Base-by-base conservation (phyloP, 2,888 invertebrate genomes). In the Meloe dianella region DNA sequence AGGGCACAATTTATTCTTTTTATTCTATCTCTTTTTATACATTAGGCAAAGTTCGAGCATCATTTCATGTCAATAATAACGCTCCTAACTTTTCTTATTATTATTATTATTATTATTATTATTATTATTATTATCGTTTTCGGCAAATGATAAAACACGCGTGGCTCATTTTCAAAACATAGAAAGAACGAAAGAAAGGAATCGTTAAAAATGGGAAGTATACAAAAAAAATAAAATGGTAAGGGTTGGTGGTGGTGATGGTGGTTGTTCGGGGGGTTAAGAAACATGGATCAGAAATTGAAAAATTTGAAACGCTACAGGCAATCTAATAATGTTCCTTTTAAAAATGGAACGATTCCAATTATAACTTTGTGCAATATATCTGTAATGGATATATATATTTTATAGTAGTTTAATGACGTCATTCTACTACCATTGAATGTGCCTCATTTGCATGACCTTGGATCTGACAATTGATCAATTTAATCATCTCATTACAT, bases 31-130 rank as follows among this genome's bases (percentile, higher is more conserved):
- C 47, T 20, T 1, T 20, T 47, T 20, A 47, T 71, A 69, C 68
- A 58, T 47, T 27, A 57, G 64, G 60, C 51, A 61, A 74, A 73
- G 63, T 71, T 73, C 67, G 69, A 10, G 47, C 73, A 75, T 75
- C 74, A 74, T 77, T 75, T 77, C 77, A 77, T 75, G 78, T 77
- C 78, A 77, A 78, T 78, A 78, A 78, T 77, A 74, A 77, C 71
- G 74, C 76, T 75, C 74, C 73, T 73, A 78, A 78, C 78, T 78
- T 78, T 78, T 78, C 78, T 76, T 78, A 78, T 78, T 78, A 78
- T 76, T 76, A 77, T 78, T 73, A 74, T 75, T 74, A 71, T 70
- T 73, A 73, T 69, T 70, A 71, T 69, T 30, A 54, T 56, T 41
- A 41, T 41, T 41, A 41, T 41, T 41, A 41, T 41, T 41, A 41